phyloP scores from a whole-genome alignment of 2,888 invertebrate genomes.

The Strigamia maritima region DNA sequence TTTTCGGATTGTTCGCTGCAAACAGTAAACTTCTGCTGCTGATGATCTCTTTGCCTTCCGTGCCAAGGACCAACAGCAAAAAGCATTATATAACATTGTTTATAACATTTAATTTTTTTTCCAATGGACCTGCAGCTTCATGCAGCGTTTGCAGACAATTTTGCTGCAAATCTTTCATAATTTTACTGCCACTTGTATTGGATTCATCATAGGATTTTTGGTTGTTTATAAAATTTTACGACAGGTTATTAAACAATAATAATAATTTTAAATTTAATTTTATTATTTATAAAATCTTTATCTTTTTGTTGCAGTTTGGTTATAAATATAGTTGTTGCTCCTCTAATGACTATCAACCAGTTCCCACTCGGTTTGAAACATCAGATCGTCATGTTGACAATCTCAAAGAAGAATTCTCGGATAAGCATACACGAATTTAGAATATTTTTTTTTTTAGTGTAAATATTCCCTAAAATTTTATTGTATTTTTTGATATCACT shows the following conservation, averaged over 20 bases:
- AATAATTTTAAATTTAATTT: background rate
- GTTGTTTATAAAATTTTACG: conserved; percentile 24
- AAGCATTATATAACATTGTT: no score
- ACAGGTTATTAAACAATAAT: background rate
- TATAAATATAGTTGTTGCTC: background rate
- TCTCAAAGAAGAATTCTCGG: background rate
- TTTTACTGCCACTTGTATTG: conserved; percentile 13
- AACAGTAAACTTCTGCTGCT: no score
- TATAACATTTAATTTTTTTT: no score
- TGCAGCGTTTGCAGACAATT: no score
- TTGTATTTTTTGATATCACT: background rate
- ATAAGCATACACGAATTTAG: conserved; percentile 32
- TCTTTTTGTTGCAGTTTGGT: background rate
- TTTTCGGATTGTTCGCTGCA: background rate
- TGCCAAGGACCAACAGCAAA: no score
- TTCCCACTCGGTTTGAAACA: conserved; percentile 16
- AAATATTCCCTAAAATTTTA: conserved; percentile 25
- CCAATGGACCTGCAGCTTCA: no score
- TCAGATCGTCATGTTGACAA: background rate
- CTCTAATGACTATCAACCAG: conserved; percentile 18
- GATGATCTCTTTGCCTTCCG: no score
- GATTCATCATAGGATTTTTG: background rate
- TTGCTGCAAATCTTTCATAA: no score
- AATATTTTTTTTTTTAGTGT: conserved; percentile 7
- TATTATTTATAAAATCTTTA: background rate